Evolutionary conservation across 2,888 invertebrate genomes (phyloP).

Genomic region (Ametastegia equiseti): DNA sequence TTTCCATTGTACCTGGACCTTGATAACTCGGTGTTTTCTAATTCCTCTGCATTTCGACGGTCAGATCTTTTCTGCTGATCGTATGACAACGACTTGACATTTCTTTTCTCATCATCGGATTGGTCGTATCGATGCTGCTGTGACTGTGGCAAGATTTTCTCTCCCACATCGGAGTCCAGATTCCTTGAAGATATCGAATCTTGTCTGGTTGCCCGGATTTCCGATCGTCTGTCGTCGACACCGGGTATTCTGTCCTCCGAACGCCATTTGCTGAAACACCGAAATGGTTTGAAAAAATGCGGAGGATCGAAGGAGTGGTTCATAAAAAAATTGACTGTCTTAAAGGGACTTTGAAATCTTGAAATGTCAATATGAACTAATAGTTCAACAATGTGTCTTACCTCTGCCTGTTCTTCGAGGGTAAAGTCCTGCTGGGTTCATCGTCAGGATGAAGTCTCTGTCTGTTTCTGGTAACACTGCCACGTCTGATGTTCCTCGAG

Average conservation of each 20-base stretch:
- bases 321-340: not conserved
- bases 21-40: constrained; percentile 32
- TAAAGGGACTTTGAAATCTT: not conserved
- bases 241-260: constrained; percentile 69
- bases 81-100: not conserved
- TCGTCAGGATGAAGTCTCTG: constrained; percentile 65
- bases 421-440: constrained; percentile 59
- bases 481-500: constrained; percentile 70
- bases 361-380: not conserved
- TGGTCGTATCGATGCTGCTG: constrained; percentile 53
- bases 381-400: constrained; percentile 51
- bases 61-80: not conserved
- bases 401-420: constrained; percentile 65
- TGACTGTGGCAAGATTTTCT: constrained; percentile 52
- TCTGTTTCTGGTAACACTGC: constrained; percentile 64
- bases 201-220: constrained; percentile 59
- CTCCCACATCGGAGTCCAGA: constrained; percentile 57
- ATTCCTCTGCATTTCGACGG: not conserved
- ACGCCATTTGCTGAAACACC: constrained; percentile 61
- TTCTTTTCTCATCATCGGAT: constrained; percentile 46
- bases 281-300: not conserved
- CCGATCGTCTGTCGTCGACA: constrained; percentile 68
- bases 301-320: not conserved
- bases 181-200: constrained; percentile 58
- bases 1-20: constrained; percentile 51